A percentile compares a stretch with the other conserved stretches of the same genome.
phyloP scores from a whole-genome alignment of 2,888 invertebrate species.

The Blastobasis adustella region DNA sequence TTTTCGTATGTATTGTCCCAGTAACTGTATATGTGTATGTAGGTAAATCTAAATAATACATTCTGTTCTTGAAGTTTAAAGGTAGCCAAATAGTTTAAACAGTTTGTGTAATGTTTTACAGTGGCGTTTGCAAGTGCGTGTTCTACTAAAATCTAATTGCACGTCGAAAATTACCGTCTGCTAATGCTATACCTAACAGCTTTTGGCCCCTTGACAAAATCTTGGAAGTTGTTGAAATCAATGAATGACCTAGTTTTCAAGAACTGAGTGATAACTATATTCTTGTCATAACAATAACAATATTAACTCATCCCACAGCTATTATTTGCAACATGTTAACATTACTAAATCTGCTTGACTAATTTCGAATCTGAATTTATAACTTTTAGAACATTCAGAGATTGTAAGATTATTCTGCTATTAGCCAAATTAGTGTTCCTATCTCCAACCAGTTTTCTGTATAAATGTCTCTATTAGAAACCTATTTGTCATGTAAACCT shows the following conservation, averaged over 20 bases:
- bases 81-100: too few species aligned
- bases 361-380: constrained; percentile 22
- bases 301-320: constrained; percentile 51
- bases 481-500: constrained; percentile 18
- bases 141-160: too few species aligned
- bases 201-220: background rate
- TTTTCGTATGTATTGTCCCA: constrained; percentile 10
- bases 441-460: background rate
- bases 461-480: background rate
- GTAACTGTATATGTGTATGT: constrained; percentile 1
- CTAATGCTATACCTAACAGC: background rate
- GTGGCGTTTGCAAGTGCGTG: too few species aligned
- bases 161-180: background rate
- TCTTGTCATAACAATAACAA: constrained; percentile 25
- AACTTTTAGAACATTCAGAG: background rate
- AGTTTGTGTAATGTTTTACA: too few species aligned
- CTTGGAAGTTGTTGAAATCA: background rate
- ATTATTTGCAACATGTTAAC: constrained; percentile 44
- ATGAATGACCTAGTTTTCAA: constrained; percentile 4
- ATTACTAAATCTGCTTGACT: constrained; percentile 44
- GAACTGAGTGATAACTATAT: constrained; percentile 3
- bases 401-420: background rate
- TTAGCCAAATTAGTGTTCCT: too few species aligned
- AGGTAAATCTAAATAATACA: background rate
- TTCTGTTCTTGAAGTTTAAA: background rate